Conservation (phyloP, 2,888 invertebrate species). For the Eupithecia inturbata region DNA sequence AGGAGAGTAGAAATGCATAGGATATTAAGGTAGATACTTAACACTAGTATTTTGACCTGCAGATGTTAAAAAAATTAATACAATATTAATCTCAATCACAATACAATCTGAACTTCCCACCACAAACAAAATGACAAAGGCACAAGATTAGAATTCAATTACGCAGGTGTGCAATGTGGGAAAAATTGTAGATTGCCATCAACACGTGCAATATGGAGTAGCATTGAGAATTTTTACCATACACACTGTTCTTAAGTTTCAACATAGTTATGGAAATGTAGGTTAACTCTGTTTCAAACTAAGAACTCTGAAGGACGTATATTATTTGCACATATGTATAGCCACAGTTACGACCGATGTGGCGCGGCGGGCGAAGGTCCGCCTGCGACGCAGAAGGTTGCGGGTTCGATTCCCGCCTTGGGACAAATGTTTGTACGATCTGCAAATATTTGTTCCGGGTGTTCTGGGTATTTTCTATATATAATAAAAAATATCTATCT, state of each 20-base stretch:
- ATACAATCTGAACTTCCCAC: slow-evolving; percentile 28
- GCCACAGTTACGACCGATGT: no score
- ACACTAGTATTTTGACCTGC: no score
- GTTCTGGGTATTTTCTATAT: no score
- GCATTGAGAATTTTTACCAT: slow-evolving; percentile 44
- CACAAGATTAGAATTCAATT: slow-evolving; percentile 43
- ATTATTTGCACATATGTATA: slow-evolving; percentile 13
- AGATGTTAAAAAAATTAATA: not conserved
- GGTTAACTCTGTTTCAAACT: slow-evolving; percentile 37
- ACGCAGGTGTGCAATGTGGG: slow-evolving; percentile 43
- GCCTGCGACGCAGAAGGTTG: no score
- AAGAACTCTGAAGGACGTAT: slow-evolving; percentile 35
- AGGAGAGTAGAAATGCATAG: no score
- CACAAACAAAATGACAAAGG: slow-evolving; percentile 23
- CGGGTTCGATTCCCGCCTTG: no score
- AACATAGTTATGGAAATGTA: slow-evolving; percentile 36
- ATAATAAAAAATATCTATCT: no score
- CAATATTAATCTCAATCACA: slow-evolving; percentile 11
- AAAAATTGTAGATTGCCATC: slow-evolving; percentile 42
- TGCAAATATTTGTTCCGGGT: no score
- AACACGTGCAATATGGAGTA: slow-evolving; percentile 44
- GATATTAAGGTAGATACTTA: no score
- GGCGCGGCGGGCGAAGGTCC: no score
- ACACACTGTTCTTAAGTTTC: slow-evolving; percentile 39
- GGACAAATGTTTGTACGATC: no score